These are phyloP conservation scores for Spialia ferax DNA, from an alignment of 2,888 invertebrate genomes.

Conservation along the genomic window DNA sequence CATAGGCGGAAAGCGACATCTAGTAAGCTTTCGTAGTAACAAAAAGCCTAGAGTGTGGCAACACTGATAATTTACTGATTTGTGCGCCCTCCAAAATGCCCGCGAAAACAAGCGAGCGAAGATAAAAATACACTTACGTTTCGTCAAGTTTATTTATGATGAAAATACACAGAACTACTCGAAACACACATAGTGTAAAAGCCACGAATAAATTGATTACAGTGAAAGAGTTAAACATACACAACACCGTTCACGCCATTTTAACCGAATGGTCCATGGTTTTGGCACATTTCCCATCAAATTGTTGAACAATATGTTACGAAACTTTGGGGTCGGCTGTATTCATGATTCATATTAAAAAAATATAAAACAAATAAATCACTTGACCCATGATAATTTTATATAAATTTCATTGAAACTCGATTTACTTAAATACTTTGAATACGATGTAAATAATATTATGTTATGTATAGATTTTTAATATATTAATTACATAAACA, in stretches of 20 bases:
- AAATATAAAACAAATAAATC: no score
- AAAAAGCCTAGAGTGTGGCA: constrained; percentile 1
- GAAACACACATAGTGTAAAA: constrained; percentile 53
- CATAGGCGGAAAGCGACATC: constrained; percentile 9
- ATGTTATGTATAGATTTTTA: background rate
- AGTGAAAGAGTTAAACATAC: constrained; percentile 42
- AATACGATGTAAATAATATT: background rate
- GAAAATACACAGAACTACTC: constrained; percentile 50
- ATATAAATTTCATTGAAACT: no score
- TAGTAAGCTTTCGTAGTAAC: background rate
- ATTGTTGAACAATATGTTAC: constrained; percentile 70
- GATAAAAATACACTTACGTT: constrained; percentile 47
- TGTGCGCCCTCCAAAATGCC: constrained; percentile 11
- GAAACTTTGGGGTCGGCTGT: constrained; percentile 42
- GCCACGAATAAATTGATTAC: constrained; percentile 44
- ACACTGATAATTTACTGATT: background rate
- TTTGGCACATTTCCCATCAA: constrained; percentile 78
- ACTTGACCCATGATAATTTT: no score
- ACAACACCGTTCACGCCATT: constrained; percentile 61
- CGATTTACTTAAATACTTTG: background rate
- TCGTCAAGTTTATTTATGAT: constrained; percentile 53
- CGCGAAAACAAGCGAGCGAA: constrained; percentile 31
- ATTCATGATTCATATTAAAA: background rate
- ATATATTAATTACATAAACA: constrained; percentile 8
- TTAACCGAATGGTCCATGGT: constrained; percentile 70